Percentiles rank a stretch among this genome's conserved stretches.
Conservation (phyloP, 2,797 vertebrate genomes). For the Leontocebus nigricollis region DNA sequence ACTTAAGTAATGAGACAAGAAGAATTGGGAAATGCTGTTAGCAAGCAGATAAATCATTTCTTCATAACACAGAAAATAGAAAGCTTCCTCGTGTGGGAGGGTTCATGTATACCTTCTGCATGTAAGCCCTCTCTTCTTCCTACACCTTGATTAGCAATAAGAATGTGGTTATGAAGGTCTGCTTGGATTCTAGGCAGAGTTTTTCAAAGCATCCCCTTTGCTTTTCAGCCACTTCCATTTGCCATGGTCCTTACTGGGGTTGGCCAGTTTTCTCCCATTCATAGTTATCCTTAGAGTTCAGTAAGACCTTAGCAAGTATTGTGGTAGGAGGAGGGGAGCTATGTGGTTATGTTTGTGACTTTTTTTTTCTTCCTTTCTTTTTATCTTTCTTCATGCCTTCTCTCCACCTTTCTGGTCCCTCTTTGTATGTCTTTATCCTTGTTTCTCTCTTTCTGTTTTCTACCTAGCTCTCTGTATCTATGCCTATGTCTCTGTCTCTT, state of each 20-base stretch:
- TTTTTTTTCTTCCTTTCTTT: not conserved
- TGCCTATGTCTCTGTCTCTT: not conserved
- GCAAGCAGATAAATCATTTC: conserved; percentile 51
- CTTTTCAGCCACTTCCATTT: not conserved
- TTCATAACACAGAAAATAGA: conserved; percentile 48
- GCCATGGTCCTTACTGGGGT: not conserved
- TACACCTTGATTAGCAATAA: not conserved
- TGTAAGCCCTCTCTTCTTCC: not conserved
- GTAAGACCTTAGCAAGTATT: not conserved
- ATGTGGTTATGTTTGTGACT: not conserved
- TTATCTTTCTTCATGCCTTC: not conserved
- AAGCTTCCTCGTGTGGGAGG: not conserved
- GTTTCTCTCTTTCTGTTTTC: not conserved
- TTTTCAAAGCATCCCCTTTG: not conserved
- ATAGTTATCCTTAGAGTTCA: not conserved
- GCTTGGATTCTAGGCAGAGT: not conserved
- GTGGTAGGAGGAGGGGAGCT: not conserved
- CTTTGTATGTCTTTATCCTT: not conserved
- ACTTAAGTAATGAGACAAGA: conserved; percentile 72
- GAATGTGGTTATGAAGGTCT: not conserved
- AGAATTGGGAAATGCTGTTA: conserved; percentile 59
- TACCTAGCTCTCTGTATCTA: not conserved
- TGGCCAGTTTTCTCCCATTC: not conserved
- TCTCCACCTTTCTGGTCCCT: not conserved
- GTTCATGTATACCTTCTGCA: conserved; percentile 38